These are phyloP conservation scores for Crotalus tigris DNA, from an alignment of 2,113 vertebrate species.

Conservation along the genomic window DNA sequence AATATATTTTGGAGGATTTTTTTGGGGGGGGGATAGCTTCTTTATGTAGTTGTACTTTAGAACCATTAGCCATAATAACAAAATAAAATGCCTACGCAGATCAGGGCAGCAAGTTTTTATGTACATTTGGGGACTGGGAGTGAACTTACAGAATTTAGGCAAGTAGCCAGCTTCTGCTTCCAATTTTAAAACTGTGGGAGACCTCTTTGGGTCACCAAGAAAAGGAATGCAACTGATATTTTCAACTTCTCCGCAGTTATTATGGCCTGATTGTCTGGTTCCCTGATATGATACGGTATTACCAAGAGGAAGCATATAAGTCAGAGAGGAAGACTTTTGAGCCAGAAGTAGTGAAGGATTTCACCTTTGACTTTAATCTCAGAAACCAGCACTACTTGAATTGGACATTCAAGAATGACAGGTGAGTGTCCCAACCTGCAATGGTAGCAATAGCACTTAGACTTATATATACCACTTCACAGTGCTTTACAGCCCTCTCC, in stretches of 20 bases:
- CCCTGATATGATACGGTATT: conserved; percentile 95
- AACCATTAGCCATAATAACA: neutral
- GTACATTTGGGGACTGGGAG: neutral
- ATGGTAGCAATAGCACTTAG: too few relatives aligned
- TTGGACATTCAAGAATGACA: conserved; percentile 86
- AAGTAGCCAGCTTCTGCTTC: neutral
- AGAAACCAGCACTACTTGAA: conserved; percentile 93
- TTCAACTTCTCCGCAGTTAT: conserved; percentile 72
- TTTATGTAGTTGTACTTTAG: neutral
- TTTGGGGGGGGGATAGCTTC: neutral
- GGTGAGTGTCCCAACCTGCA: conserved; percentile 66
- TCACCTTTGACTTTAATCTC: conserved; percentile 95
- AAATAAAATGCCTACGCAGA: neutral
- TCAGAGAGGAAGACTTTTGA: conserved; percentile 82
- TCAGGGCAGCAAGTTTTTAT: neutral
- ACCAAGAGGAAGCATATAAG: conserved; percentile 90
- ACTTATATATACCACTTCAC: too few relatives aligned
- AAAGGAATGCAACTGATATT: neutral
- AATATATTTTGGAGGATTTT: neutral
- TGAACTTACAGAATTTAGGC: neutral
- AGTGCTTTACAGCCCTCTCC: too few relatives aligned
- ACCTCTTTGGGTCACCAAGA: neutral
- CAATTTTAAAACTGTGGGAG: neutral
- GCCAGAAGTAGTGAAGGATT: conserved; percentile 80
- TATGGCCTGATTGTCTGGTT: conserved; percentile 96